Evolutionary conservation across 1,140 invertebrate species (phyloP).

Genomic region (Trachelipus rathkii): DNA sequence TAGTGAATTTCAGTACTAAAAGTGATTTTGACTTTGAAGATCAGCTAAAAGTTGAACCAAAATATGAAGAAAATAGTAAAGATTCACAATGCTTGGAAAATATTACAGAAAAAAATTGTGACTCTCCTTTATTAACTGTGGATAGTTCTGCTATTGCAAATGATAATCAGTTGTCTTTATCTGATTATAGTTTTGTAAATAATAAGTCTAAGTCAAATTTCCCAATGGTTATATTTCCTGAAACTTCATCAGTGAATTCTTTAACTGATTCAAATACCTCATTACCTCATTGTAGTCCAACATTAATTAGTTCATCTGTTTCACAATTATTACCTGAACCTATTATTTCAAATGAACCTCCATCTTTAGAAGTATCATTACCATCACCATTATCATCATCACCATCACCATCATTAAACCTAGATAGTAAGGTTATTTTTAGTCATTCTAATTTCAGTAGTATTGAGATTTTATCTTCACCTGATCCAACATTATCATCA

Average conservation of each 20-base stretch:
- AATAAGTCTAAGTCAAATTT: neutral
- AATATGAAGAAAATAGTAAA: neutral
- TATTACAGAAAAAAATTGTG: conserved; percentile 6
- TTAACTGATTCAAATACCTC: neutral
- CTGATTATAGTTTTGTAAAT: neutral
- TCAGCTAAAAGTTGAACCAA: neutral
- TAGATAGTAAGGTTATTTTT: neutral
- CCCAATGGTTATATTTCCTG: neutral
- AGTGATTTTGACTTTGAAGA: neutral
- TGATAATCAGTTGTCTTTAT: neutral
- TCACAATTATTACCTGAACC: neutral
- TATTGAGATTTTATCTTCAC: neutral
- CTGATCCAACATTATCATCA: neutral
- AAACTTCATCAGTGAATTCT: neutral
- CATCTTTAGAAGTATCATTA: neutral
- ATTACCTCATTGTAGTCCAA: neutral
- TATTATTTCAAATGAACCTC: neutral
- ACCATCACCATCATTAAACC: neutral
- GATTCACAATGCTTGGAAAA: neutral
- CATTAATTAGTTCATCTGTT: neutral
- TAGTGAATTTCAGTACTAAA: neutral
- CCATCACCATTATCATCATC: neutral
- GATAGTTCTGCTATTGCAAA: neutral
- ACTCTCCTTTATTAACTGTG: neutral
- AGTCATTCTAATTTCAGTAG: neutral